These are phyloP conservation scores for Ceratina calcarata DNA, from an alignment of 1,140 invertebrate genomes.

Conservation along the genomic window DNA sequence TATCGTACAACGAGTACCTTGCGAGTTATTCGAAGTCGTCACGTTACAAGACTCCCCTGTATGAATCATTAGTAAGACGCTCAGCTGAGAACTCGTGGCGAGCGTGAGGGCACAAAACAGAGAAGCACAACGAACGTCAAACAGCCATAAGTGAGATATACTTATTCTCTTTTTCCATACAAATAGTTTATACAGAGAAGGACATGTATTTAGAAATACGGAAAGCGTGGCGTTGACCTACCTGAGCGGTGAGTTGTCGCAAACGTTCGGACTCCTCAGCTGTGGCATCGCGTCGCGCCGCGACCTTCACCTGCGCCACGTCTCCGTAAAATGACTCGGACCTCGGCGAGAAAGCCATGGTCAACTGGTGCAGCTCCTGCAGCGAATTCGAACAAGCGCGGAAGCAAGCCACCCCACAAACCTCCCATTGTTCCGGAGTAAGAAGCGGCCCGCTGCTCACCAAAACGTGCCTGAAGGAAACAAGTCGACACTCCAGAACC, in stretches of 20 bases:
- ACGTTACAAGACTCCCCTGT: background rate
- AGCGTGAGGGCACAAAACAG: slow-evolving; percentile 43
- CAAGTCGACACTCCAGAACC: too few species aligned
- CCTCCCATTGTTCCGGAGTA: slow-evolving; percentile 91
- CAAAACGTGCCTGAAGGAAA: slow-evolving; percentile 86
- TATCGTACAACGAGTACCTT: too few species aligned
- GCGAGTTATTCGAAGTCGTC: too few species aligned
- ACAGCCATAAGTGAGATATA: slow-evolving; percentile 41
- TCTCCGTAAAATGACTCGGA: slow-evolving; percentile 97
- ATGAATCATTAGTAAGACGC: background rate
- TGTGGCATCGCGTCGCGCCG: slow-evolving; percentile 91
- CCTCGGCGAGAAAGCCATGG: slow-evolving; percentile 91
- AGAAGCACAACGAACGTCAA: slow-evolving; percentile 63
- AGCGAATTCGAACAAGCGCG: slow-evolving; percentile 91
- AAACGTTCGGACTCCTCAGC: slow-evolving; percentile 90
- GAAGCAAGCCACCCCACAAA: slow-evolving; percentile 89
- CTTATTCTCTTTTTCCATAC: background rate
- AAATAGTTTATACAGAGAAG: background rate
- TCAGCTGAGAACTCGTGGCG: slow-evolving; percentile 27
- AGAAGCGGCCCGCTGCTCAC: slow-evolving; percentile 90
- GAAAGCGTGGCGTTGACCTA: slow-evolving; percentile 62
- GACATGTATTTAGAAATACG: background rate
- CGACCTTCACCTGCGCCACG: slow-evolving; percentile 94
- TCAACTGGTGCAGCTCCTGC: slow-evolving; percentile 91
- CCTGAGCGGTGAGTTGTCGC: slow-evolving; percentile 92